Base-by-base conservation (phyloP, 2,797 vertebrate genomes). In the Poecilia velifera region DNA sequence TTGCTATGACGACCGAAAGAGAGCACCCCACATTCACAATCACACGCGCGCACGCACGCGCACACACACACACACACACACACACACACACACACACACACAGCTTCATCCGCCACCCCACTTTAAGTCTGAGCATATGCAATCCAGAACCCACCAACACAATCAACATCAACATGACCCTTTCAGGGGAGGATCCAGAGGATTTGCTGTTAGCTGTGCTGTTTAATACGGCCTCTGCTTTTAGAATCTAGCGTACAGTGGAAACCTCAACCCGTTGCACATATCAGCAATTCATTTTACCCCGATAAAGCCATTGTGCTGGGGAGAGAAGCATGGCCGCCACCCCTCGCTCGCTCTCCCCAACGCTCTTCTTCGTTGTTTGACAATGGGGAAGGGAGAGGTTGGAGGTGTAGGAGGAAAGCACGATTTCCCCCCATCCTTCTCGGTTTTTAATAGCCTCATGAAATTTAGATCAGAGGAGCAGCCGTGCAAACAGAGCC, bases 391-490 rank as follows among this genome's bases (percentile, higher is more conserved):
- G 85, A 91, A 82, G 73, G 80, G 84, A 82, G 84, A 77, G 49
- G 80, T 81, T 64, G 89, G 79, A 91, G 83, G 84, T 81, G 85
- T 76, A 77, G 85, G 74, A 49, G 82, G 62, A 78, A 83, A 92
- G 82, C 74, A 59, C 84, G 84, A 93, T 87, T 87, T 85, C 90
- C 82, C 84, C 82, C 84, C 82, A 84, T 87, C 82, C 80, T 82
- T 89, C 76, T 84, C 82, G 16, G 34, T 87, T 92, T 92, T 93
- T 90, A 90, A 94, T 91, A 85, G 89, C 90, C 94, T 94, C 89
- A 89, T 94, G 93, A 93, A 94, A 93, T 95, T 93, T 90, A 94
- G 90, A 94, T 93, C 91, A 92, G 91, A 88, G 86, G 82, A 87
- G 91, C 88, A 80, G 86, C 64, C 82, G 83, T 79, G 87, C 88